These are phyloP conservation scores for Pachyrhynchus sulphureomaculatus DNA, from an alignment of 1,140 invertebrate species.

Conservation along the genomic window DNA sequence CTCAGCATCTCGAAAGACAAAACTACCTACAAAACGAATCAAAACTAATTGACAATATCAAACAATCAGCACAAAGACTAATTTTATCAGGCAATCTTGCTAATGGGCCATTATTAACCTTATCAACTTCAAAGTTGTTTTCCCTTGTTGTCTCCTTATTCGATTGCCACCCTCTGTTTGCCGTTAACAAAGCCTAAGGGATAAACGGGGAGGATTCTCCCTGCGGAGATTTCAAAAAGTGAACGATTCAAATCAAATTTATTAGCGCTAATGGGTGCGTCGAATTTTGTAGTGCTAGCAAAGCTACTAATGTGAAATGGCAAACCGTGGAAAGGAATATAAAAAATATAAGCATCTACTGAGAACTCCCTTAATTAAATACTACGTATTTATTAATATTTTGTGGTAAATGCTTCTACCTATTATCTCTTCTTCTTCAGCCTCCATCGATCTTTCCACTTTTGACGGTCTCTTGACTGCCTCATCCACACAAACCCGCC, in stretches of 20 bases:
- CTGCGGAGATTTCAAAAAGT: slow-evolving; percentile 35
- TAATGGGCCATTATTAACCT: slow-evolving; percentile 47
- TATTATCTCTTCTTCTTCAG: no score
- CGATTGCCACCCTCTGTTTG: slow-evolving; percentile 45
- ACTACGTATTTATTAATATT: no score
- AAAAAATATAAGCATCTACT: no score
- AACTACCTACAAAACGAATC: slow-evolving; percentile 6
- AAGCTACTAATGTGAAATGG: no score
- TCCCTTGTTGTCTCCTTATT: slow-evolving; percentile 36
- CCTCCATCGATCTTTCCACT: no score
- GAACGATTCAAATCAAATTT: slow-evolving; percentile 39
- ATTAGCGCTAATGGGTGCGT: slow-evolving; percentile 38
- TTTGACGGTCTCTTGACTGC: no score
- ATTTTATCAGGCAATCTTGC: slow-evolving; percentile 40
- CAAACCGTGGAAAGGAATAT: no score
- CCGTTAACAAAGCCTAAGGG: slow-evolving; percentile 38
- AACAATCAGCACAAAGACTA: slow-evolving; percentile 22
- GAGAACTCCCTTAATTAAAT: no score
- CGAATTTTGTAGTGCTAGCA: no score
- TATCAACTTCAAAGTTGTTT: slow-evolving; percentile 40
- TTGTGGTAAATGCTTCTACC: no score
- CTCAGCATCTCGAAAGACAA: slow-evolving; percentile 19
- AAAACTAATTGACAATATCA: slow-evolving; percentile 34
- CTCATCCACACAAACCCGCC: no score
- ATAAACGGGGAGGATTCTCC: slow-evolving; percentile 2